These are phyloP conservation scores for Plecturocebus donacophilus DNA, from an alignment of 2,113 vertebrate species.

Conservation along the genomic window DNA sequence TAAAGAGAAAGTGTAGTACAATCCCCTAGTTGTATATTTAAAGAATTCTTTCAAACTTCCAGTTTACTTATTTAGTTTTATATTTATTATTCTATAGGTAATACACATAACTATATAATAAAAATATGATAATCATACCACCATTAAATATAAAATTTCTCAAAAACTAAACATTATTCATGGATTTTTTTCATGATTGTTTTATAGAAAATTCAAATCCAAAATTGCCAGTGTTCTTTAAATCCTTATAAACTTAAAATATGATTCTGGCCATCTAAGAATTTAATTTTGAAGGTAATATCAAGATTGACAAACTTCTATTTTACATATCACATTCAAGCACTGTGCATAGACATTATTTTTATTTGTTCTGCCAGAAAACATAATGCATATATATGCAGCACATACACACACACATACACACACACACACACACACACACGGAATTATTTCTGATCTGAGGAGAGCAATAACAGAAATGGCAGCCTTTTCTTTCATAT, in stretches of 20 bases:
- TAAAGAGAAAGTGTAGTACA: not conserved
- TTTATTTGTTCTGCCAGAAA: not conserved
- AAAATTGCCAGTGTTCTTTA: not conserved
- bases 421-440: not conserved
- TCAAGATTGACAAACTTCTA: not conserved
- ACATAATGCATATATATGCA: accelerated
- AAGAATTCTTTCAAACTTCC: not conserved
- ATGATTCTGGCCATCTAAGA: not conserved
- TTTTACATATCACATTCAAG: not conserved
- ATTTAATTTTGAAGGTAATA: not conserved
- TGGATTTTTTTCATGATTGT: not conserved
- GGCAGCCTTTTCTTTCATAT: constrained; percentile 64
- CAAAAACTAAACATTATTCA: not conserved
- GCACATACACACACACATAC: too few species aligned
- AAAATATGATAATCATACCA: not conserved
- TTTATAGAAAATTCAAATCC: not conserved
- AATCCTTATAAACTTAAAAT: not conserved
- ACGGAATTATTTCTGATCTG: constrained; percentile 59
- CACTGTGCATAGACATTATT: not conserved
- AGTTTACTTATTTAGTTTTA: not conserved
- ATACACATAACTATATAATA: not conserved
- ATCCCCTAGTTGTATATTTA: not conserved
- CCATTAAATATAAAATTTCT: not conserved
- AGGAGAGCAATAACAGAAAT: constrained; percentile 17
- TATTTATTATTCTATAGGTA: not conserved